These are phyloP conservation scores for Corynorhinus townsendii DNA, from an alignment of 2,113 vertebrate species.

Conservation along the genomic window DNA sequence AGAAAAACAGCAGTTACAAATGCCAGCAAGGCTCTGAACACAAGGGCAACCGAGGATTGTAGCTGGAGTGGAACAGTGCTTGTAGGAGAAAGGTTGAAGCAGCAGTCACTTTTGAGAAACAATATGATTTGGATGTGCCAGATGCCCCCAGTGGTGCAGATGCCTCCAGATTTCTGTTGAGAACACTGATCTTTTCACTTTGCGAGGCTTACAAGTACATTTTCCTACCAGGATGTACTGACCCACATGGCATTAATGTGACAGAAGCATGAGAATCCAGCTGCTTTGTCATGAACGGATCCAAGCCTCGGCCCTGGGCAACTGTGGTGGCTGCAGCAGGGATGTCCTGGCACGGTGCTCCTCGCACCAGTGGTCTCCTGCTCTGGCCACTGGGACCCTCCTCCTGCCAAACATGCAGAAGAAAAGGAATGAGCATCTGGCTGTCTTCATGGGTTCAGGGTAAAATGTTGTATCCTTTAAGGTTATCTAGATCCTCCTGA, in stretches of 20 bases:
- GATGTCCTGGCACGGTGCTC: neutral
- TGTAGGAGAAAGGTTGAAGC: neutral
- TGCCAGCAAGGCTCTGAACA: neutral
- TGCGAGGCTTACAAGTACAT: neutral
- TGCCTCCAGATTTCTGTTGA: neutral
- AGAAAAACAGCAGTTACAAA: neutral
- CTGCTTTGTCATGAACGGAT: neutral
- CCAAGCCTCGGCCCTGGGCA: neutral
- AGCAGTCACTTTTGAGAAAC: neutral
- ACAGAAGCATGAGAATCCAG: neutral
- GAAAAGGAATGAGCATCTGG: neutral
- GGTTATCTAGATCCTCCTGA: neutral
- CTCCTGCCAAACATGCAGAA: neutral
- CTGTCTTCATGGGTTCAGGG: neutral
- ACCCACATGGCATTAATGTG: neutral
- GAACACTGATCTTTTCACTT: neutral
- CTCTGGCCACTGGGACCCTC: neutral
- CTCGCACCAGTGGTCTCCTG: accelerated
- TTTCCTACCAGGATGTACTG: neutral
- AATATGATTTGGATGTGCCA: neutral
- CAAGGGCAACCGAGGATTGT: neutral
- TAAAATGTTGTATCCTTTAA: neutral
- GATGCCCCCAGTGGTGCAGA: neutral
- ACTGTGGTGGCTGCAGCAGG: neutral
- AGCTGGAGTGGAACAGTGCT: neutral